phyloP scores from a whole-genome alignment of 2,888 invertebrate species.

The Lochmaea crataegi region DNA sequence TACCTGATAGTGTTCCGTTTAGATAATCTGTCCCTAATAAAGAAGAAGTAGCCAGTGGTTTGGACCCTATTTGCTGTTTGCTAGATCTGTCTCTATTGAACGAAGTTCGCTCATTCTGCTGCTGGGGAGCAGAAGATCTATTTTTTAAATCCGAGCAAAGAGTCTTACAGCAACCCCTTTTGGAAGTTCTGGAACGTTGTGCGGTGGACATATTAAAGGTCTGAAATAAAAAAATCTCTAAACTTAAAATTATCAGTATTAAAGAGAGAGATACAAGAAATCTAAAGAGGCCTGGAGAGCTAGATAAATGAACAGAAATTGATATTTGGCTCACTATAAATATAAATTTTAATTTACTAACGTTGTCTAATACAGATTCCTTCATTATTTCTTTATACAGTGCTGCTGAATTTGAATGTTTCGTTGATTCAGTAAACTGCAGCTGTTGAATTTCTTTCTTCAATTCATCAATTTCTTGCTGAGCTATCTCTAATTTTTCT shows the following conservation, averaged over 20 bases:
- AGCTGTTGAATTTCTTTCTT: conserved; percentile 44
- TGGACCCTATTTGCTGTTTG: background rate
- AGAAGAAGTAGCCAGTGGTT: background rate
- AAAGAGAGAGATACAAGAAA: no score
- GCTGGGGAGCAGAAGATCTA: no score
- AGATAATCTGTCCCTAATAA: background rate
- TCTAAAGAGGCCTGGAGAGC: no score
- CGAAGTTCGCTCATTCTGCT: background rate
- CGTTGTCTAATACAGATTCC: conserved; percentile 23
- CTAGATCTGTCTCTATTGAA: background rate
- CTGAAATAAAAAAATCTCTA: background rate
- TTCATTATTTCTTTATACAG: conserved; percentile 53
- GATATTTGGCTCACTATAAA: no score
- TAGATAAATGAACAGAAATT: no score
- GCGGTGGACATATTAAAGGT: background rate
- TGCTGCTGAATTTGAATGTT: conserved; percentile 46
- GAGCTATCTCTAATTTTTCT: conserved; percentile 44
- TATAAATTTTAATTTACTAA: background rate
- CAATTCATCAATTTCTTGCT: conserved; percentile 43
- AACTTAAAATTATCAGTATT: no score
- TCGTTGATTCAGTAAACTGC: conserved; percentile 40
- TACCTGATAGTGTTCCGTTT: background rate
- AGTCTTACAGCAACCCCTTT: background rate
- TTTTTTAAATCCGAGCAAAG: background rate
- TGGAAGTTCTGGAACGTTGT: background rate